Evolutionary conservation across 53 echinoderm and acorn worm species (phyloP).

Genomic region (Apostichopus leukothele): DNA sequence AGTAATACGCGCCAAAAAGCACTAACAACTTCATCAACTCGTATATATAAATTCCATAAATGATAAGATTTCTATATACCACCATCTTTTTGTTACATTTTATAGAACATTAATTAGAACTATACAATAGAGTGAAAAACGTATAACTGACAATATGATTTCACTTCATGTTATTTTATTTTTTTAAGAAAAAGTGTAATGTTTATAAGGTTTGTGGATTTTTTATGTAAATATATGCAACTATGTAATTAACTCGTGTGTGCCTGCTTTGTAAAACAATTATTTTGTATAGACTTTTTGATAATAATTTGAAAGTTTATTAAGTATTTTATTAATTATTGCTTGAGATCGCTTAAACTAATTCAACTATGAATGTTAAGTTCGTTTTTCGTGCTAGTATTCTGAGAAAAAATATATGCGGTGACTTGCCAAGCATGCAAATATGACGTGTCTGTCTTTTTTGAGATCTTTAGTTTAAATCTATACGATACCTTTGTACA

Average conservation of each 20-base stretch:
- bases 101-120: too few species aligned
- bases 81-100: too few species aligned
- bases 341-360: neutral
- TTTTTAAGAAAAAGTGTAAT: neutral
- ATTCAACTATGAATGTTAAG: neutral
- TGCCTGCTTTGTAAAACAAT: constrained; percentile 21
- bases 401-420: neutral
- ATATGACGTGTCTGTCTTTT: neutral
- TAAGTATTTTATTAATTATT: neutral
- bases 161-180: neutral
- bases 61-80: too few species aligned
- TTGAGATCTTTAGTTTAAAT: too few species aligned
- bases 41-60: too few species aligned
- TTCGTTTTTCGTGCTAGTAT: too few species aligned
- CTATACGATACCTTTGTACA: too few species aligned
- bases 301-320: neutral
- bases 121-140: too few species aligned
- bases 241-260: constrained; percentile 20
- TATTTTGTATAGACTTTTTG: neutral
- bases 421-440: constrained; percentile 14
- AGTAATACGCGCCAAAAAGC: too few species aligned
- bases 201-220: neutral
- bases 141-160: too few species aligned
- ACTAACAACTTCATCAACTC: too few species aligned
- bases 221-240: constrained; percentile 44